These are phyloP conservation scores for Anguilla rostrata DNA, from an alignment of 2,113 vertebrate genomes.

Conservation along the genomic window DNA sequence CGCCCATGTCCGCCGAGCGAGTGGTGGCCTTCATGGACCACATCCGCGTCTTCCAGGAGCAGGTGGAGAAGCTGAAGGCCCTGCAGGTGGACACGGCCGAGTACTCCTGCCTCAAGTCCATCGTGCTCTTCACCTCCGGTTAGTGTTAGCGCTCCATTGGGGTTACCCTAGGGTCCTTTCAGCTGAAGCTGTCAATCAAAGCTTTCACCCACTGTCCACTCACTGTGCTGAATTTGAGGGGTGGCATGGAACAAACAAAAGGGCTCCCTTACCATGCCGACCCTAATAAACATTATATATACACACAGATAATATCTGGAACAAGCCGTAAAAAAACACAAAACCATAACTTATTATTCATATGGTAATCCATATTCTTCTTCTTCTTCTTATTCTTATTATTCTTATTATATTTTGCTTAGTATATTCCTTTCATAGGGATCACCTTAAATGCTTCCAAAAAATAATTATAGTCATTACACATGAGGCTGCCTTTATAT, in stretches of 20 bases:
- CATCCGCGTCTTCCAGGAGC: constrained; percentile 83
- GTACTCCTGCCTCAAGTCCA: constrained; percentile 81
- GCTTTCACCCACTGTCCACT: neutral
- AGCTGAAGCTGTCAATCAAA: neutral
- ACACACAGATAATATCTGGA: too few relatives aligned
- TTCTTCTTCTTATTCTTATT: neutral
- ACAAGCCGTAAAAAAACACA: too few relatives aligned
- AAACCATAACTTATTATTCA: too few relatives aligned
- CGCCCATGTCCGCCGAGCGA: constrained; percentile 78
- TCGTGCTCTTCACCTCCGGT: constrained; percentile 83
- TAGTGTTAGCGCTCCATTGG: constrained; percentile 37
- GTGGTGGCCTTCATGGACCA: constrained; percentile 87
- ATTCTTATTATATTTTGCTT: neutral
- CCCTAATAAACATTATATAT: too few relatives aligned
- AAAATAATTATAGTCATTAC: neutral
- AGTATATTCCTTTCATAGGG: neutral
- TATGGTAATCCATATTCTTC: neutral
- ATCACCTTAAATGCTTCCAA: neutral
- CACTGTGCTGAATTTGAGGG: neutral
- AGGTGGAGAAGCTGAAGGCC: constrained; percentile 83
- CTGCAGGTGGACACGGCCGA: constrained; percentile 82
- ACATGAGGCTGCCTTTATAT: neutral
- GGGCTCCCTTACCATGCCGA: neutral
- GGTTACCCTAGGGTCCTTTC: neutral
- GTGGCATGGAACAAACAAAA: neutral